Conservation (phyloP, 2,113 vertebrate genomes). For the Ammospiza caudacuta region DNA sequence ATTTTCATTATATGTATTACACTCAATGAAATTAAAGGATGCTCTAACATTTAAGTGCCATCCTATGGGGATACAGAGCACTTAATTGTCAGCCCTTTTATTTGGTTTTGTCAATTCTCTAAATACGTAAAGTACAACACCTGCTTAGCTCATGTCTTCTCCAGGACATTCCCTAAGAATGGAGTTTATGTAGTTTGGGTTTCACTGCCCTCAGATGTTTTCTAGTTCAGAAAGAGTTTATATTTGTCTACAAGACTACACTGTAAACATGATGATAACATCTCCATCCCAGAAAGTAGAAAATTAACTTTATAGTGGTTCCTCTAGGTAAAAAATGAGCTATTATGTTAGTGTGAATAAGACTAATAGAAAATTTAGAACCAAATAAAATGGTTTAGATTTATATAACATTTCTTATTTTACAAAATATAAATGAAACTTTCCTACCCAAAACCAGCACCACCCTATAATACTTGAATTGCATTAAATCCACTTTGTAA, state of each 20-base stretch:
- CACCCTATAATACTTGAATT: not conserved
- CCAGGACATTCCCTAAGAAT: not conserved
- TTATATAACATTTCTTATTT: not conserved
- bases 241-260: not conserved
- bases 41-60: not conserved
- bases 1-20: not conserved
- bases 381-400: not conserved
- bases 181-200: not conserved
- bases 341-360: not conserved
- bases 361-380: not conserved
- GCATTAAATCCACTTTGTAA: not conserved
- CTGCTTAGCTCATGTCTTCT: not conserved
- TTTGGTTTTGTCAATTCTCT: not conserved
- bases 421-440: not conserved
- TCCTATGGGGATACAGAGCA: not conserved
- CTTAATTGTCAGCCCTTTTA: not conserved
- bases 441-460: not conserved
- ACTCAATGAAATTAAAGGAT: not conserved
- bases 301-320: not conserved
- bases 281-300: not conserved
- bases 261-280: not conserved
- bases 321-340: not conserved
- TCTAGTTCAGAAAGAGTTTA: not conserved
- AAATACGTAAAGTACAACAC: not conserved
- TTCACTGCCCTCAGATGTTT: accelerated